These are phyloP conservation scores for Apodemus sylvaticus DNA, from an alignment of 2,113 vertebrate species.

Conservation along the genomic window DNA sequence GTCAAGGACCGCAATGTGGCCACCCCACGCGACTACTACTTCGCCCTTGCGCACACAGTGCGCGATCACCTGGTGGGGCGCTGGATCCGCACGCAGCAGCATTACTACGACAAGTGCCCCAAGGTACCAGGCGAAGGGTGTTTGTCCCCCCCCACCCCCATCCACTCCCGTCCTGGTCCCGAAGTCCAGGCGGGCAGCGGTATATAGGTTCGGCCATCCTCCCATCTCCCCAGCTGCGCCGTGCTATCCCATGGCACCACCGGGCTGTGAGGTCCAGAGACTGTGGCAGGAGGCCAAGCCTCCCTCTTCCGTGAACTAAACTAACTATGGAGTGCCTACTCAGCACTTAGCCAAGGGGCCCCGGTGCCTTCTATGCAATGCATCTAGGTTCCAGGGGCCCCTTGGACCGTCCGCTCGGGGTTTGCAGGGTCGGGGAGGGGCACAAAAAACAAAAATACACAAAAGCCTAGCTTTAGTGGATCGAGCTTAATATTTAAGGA, in stretches of 20 bases:
- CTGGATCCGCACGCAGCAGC: constrained; percentile 62
- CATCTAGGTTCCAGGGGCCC: neutral
- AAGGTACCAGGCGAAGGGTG: constrained; percentile 87
- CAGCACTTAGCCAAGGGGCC: neutral
- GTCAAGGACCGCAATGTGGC: constrained; percentile 66
- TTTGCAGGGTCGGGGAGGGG: neutral
- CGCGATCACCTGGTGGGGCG: constrained; percentile 61
- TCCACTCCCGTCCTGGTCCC: neutral
- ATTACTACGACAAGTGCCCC: constrained; percentile 58
- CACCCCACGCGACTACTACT: constrained; percentile 59
- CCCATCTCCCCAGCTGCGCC: neutral
- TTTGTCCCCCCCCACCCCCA: neutral
- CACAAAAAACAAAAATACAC: neutral
- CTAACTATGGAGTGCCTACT: neutral
- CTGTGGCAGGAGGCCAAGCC: neutral
- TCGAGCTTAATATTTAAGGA: neutral
- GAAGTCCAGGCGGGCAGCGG: neutral
- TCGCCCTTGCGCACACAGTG: constrained; percentile 56
- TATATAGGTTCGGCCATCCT: no score
- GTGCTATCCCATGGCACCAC: neutral
- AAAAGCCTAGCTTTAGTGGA: neutral
- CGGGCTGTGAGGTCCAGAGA: fast-evolving
- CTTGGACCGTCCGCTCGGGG: neutral
- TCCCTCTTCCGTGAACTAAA: neutral
- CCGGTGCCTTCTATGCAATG: neutral